Evolutionary conservation across 2,113 vertebrate genomes (phyloP), one percentile per base, ranked within the genome.

Genomic region (Cnemophilus loriae): DNA sequence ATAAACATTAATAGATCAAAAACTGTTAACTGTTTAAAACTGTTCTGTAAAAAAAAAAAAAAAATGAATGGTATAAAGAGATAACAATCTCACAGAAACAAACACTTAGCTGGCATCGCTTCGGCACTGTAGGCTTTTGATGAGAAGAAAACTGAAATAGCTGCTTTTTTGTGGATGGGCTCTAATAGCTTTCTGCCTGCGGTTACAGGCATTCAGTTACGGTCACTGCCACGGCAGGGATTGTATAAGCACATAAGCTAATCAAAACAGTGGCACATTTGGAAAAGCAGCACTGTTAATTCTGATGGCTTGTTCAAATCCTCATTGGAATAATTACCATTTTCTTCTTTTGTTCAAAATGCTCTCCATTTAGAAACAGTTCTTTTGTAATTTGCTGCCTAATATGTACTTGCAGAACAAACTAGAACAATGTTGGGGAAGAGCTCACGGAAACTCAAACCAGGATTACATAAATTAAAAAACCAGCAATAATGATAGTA

Each of bases 321-420:
- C 91, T 88, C 76, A 39, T 93, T 95, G 95, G 67, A 91, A 78
- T 96, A 91, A 95, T 93, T 95, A 53, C 60, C 78, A 24, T 87
- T 93, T 84, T 91, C 61, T 89, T 74, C 88, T 78, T 97, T 93
- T 93, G 84, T 95, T 95, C 87, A 81, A 85, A 95, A 91, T 75
- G 19, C 39, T 84, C 41, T 77, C 70, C 85, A 63, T 94, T 92
- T 96, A 93, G 87, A 83, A 93, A 65, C 63, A 30, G 63, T 50
- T 91, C 87, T 91, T 90, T 87, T 91, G 82, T 74, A 71, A 96
- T 92, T 95, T 97, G 47, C 85, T 96, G 80, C 81, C 56, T 64
- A 53, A 77, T 68, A 42, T 65, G 50, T 59, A 61, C 63, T 87
- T 95, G 55, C 64, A 69, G 92, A 86, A 46, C 60, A 61, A 68